Evolutionary conservation across 2,113 vertebrate species (phyloP).

Genomic region (Pao palembangensis): DNA sequence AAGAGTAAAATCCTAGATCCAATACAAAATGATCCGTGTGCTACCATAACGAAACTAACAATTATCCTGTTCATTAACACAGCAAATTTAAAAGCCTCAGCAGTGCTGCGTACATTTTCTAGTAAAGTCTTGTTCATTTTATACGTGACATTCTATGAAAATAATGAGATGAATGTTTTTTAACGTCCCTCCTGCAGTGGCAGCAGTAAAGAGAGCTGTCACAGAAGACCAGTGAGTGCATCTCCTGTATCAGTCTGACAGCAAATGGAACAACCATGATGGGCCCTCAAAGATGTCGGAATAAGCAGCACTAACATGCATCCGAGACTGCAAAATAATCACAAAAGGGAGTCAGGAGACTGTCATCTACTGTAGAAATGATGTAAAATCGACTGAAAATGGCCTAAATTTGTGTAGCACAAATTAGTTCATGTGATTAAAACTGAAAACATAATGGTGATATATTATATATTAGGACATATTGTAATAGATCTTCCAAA

Average conservation of each 20-base stretch:
- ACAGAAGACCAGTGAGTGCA: slow-evolving; percentile 10
- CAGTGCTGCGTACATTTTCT: neutral
- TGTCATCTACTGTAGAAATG: no score
- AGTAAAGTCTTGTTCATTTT: neutral
- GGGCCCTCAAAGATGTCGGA: no score
- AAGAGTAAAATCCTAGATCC: slow-evolving; percentile 50
- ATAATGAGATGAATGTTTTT: neutral
- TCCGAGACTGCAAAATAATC: no score
- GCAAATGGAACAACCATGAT: slow-evolving; percentile 1
- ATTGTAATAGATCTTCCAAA: neutral
- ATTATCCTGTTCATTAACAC: slow-evolving; percentile 8
- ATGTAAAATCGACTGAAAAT: no score
- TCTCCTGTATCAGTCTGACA: slow-evolving; percentile 6
- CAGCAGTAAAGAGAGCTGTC: neutral
- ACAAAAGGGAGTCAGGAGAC: no score
- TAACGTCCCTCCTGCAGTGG: neutral
- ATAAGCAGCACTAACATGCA: no score
- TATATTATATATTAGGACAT: no score
- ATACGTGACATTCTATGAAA: neutral
- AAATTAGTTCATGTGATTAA: no score
- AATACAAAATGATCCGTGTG: slow-evolving; percentile 57
- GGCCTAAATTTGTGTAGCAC: no score
- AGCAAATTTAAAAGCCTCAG: slow-evolving; percentile 13
- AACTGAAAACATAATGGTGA: neutral
- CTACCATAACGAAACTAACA: slow-evolving; percentile 12